Evolutionary conservation across 2,888 invertebrate species (phyloP), one percentile per base, ranked within the genome.

Genomic region (Phengaris arion): DNA sequence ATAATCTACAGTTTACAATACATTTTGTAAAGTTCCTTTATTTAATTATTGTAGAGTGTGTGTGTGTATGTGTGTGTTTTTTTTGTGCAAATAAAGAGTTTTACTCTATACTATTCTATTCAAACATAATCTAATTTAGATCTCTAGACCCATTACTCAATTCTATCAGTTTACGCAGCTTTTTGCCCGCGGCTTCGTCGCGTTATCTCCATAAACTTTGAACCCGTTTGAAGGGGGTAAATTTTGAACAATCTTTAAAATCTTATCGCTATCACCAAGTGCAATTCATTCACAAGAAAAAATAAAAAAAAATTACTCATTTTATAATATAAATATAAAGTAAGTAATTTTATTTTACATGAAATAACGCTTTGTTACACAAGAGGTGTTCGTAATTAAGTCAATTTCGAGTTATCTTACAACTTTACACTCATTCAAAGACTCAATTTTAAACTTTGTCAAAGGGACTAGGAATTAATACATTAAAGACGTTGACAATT

Each of bases 401-500:
- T 3, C 22, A 59, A 59, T 59, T 59, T 59, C 52, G 52, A 64
- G 51, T 52, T 52, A 35, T 13, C 13, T 35, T 3, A 35, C 64
- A 68, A 74, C 68, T 74, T 74, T 46, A 54, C 46, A 54, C 75
- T 75, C 69, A 55, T 69, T 57, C 69, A 75, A 75, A 75, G 75
- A 46, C 69, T 57, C 75, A 69, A 75, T 75, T 74, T 55, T 45
- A 75, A 75, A 75, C 75, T 75, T 75, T 68, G 13, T 75, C 68
- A 75, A 75, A 75, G 74, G n/a, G 74, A 35, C 68, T 75, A 68
- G 55, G 69, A 75, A 75, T 75, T 75, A 75, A 75, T 75, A 69
- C 69, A 69, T 48, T 75, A 46, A 75, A 75, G 69, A 75, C 69
- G 75, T 75, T 35, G 69, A 75, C 74, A 74, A 76, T 76, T 76